Evolutionary conservation across 2,797 vertebrate species (phyloP).

Genomic region (Leuciscus waleckii): DNA sequence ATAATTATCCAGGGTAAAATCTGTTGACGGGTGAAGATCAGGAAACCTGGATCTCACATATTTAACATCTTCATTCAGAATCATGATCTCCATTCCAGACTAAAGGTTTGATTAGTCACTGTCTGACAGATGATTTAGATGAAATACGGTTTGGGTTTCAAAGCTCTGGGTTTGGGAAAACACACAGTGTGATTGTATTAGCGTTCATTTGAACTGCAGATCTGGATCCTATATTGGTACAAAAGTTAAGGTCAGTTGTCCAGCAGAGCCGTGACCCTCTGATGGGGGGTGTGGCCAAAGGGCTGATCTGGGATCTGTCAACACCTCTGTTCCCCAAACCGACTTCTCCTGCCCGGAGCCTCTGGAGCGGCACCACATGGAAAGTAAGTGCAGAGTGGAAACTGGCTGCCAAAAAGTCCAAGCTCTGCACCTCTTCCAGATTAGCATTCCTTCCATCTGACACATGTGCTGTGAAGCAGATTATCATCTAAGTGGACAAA

Average conservation of each 20-base stretch:
- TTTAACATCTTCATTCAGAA: constrained; percentile 9
- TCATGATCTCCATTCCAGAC: not conserved
- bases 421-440: constrained; percentile 90
- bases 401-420: constrained; percentile 87
- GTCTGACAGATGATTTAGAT: constrained; percentile 43
- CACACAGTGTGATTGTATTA: constrained; percentile 24
- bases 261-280: constrained; percentile 56
- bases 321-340: constrained; percentile 76
- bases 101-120: constrained; percentile 27
- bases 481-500: constrained; percentile 86
- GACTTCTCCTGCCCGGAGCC: constrained; percentile 86
- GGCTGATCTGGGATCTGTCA: constrained; percentile 89
- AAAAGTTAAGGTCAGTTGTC: constrained; percentile 48
- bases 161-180: constrained; percentile 25
- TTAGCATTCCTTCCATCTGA: constrained; percentile 95
- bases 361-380: constrained; percentile 90
- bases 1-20: not conserved
- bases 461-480: constrained; percentile 87
- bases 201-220: constrained; percentile 30
- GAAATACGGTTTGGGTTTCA: constrained; percentile 41
- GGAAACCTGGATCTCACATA: not conserved
- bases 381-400: constrained; percentile 92
- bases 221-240: constrained; percentile 11
- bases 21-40: not conserved
- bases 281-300: constrained; percentile 57